phyloP scores from a whole-genome alignment of 1,140 invertebrate genomes.

The Zaprionus ghesquierei region DNA sequence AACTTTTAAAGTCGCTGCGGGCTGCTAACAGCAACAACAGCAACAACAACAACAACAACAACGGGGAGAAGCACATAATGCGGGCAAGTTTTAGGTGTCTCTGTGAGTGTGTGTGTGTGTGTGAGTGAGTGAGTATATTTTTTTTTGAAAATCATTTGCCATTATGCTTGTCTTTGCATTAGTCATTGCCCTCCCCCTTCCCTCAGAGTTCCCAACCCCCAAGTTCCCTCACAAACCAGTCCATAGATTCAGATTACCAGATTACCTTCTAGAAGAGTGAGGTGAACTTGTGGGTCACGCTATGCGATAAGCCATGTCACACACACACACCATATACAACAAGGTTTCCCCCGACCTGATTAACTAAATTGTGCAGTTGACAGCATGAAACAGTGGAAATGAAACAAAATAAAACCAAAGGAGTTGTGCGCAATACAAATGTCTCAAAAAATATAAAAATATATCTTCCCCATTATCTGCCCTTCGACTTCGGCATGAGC shows the following conservation, averaged over 20 bases:
- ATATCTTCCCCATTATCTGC: too few species aligned
- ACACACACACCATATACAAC: not conserved
- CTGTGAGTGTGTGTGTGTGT: slow-evolving; percentile 1
- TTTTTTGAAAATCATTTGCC: slow-evolving; percentile 59
- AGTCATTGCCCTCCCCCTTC: slow-evolving; percentile 33
- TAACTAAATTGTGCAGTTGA: not conserved
- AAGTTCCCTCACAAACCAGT: not conserved
- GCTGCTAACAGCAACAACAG: slow-evolving; percentile 20
- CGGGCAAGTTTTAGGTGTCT: slow-evolving; percentile 32
- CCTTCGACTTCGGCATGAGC: too few species aligned
- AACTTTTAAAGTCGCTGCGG: slow-evolving; percentile 73
- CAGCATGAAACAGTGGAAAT: not conserved
- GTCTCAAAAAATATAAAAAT: too few species aligned
- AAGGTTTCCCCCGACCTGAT: not conserved
- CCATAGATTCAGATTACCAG: not conserved
- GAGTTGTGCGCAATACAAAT: not conserved
- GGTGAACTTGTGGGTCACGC: not conserved
- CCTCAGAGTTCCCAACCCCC: too few species aligned
- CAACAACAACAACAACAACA: slow-evolving; percentile 6
- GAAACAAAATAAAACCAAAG: not conserved
- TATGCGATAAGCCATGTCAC: slow-evolving; percentile 23
- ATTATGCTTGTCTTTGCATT: slow-evolving; percentile 51
- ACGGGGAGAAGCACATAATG: slow-evolving; percentile 11
- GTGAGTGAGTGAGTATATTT: not conserved
- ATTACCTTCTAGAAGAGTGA: not conserved